A percentile compares a stretch with the other conserved stretches of the same genome.
These are phyloP conservation scores for Phaedon cochleariae DNA, from an alignment of 2,888 invertebrate genomes.

Conservation along the genomic window DNA sequence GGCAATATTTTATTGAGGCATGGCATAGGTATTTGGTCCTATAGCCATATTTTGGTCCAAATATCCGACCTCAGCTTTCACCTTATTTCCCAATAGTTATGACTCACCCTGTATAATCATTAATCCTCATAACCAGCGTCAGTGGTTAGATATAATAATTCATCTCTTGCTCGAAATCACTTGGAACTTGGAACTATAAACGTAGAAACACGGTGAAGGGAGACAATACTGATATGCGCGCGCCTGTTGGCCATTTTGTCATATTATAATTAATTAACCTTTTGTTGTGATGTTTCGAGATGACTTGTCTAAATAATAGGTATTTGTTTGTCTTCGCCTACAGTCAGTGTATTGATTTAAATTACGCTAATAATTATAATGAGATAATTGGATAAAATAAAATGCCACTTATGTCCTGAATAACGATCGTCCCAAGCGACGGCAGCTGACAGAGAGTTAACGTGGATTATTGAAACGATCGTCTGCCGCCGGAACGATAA, in stretches of 20 bases:
- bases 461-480: conserved; percentile 41
- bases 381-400: not conserved
- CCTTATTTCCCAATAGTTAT: too few relatives aligned
- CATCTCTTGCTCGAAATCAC: too few relatives aligned
- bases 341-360: not conserved
- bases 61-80: too few relatives aligned
- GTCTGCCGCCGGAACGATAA: conserved; percentile 52
- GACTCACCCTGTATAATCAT: too few relatives aligned
- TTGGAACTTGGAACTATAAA: too few relatives aligned
- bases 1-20: too few relatives aligned
- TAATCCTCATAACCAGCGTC: too few relatives aligned
- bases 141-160: too few relatives aligned
- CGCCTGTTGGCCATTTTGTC: conserved; percentile 58
- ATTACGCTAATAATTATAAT: not conserved
- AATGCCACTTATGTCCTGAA: conserved; percentile 6
- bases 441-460: conserved; percentile 28
- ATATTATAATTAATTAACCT: conserved; percentile 60
- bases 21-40: too few relatives aligned
- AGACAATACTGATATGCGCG: too few relatives aligned
- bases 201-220: too few relatives aligned
- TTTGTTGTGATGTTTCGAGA: conserved; percentile 62
- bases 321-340: not conserved
- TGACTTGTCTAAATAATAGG: conserved; percentile 41
- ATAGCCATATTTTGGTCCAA: too few relatives aligned
- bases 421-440: conserved; percentile 27